These are phyloP conservation scores for Tetranychus cinnabarinus DNA, from an alignment of 1,140 invertebrate species.

Conservation along the genomic window DNA sequence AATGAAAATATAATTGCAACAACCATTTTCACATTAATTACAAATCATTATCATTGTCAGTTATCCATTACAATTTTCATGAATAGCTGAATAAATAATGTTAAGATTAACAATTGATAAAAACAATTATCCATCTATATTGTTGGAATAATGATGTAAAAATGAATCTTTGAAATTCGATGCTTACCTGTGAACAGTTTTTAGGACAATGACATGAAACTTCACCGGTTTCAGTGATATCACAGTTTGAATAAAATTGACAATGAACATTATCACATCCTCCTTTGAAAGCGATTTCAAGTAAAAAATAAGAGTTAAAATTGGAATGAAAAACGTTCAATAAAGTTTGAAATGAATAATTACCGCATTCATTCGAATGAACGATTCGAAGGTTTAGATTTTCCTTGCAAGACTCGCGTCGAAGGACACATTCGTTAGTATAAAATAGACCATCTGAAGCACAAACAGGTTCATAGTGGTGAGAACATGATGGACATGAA, in stretches of 20 bases:
- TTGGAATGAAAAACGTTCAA: neutral
- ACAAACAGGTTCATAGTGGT: constrained; percentile 43
- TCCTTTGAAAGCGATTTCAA: constrained; percentile 31
- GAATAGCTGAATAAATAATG: too few species aligned
- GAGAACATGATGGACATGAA: constrained; percentile 51
- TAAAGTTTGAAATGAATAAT: neutral
- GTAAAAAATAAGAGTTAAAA: neutral
- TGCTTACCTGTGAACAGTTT: constrained; percentile 30
- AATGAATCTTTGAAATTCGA: too few species aligned
- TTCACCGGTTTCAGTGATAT: constrained; percentile 36
- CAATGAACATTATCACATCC: constrained; percentile 69
- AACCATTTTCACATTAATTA: too few species aligned
- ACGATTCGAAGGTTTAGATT: constrained; percentile 34
- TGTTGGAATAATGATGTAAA: neutral
- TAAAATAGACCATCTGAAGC: constrained; percentile 38
- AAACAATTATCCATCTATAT: neutral
- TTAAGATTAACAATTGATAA: neutral
- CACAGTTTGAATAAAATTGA: constrained; percentile 55
- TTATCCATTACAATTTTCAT: too few species aligned
- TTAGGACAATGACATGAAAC: constrained; percentile 54
- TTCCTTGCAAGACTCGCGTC: constrained; percentile 40
- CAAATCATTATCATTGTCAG: too few species aligned
- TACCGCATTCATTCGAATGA: neutral
- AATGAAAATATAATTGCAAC: too few species aligned
- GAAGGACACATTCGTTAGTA: constrained; percentile 39